Evolutionary conservation across 2,888 invertebrate species (phyloP), one percentile per base, ranked within the genome.

Genomic region (Leptinotarsa rubiginosa): DNA sequence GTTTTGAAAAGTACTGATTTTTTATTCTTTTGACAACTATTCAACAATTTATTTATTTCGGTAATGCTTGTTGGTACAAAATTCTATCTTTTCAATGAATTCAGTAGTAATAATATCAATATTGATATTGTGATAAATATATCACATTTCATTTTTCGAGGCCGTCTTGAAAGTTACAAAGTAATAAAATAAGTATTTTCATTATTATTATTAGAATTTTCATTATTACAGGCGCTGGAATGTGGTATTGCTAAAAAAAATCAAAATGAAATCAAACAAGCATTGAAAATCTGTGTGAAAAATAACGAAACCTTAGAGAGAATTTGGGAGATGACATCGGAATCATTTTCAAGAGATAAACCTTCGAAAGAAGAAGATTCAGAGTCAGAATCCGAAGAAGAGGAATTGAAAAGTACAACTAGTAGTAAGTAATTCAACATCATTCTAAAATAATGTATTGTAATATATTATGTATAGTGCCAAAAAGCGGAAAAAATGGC

Each of bases 281-380:
- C 80, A 13, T 65, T 84, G n/a, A 75, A 77, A 31, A 76, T 74
- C 64, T 85, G 85, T 69, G 69, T 83, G 1, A 80, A 75, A 56
- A 82, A 80, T 70, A 83, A 84, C 47, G 80, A 80, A 65, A 84
- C 83, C 0, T 56, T 83, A 12, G 79, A 81, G n/a, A 80, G 79
- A 65, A 75, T 85, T 12, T 82, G 80, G 90, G 91, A 31, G 54
- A 78, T 81, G 77, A 77, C 77, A 20, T 74, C 74, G 15, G 68
- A 73, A 15, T 65, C 73, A n/a, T 64, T 71, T n/a, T 67, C 77
- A 69, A 31, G 50, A 56, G 47, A 65, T 41, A 70, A 52, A 47
- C 41, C n/a, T 22, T 70, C 74, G 25, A 73, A 75, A 10, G 75
- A 77, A 47, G 76, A 74, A 73, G 71, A 76, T 70, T 73, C 31